Evolutionary conservation across 1,140 invertebrate genomes (phyloP), one percentile per base, ranked within the genome.

Genomic region (Sycobia sp.): DNA sequence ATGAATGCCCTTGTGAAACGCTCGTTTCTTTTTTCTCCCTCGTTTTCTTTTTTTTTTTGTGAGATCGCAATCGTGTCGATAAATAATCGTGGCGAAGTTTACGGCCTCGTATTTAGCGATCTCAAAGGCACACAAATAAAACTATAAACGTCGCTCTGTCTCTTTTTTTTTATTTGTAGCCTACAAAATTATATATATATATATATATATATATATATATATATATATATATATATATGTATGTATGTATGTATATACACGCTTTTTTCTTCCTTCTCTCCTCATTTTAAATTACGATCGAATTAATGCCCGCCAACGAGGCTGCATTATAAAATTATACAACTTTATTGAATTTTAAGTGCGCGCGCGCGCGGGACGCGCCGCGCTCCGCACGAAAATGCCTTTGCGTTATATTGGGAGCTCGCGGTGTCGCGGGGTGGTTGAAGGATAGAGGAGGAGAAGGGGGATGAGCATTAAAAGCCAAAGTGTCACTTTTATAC

Each of bases 331-430:
- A 47, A 54, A 54, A 54, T 47, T 25, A 46, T 62, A 38, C 41
- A 51, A 62, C 50, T 62, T 62, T 62, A 62, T 62, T 55, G 50
- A 38, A 55, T 55, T 47, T 62, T 39, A 47, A 66, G 54, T 38
- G 18, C 20, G 29, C n/a, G 13, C 44, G 34, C 23, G 54, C 43
- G n/a, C 13, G 16, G 27, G n/a, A n/a, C n/a, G n/a, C n/a, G n/a
- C n/a, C 27, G 9, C 39, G 38, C 20, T n/a, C 4, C 34, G 43
- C 54, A 50, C 49, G 14, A 43, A 20, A 18, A 20, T 51, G 18
- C 27, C 43, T 18, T 4, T 11, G n/a, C 44, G 3, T 56, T 39
- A 23, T 20, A 44, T 22, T 38, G 14, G 22, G 32, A 36, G 34
- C 14, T 39, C 5, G 22, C 0, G 18, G n/a, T n/a, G n/a, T n/a